Evolutionary conservation across 2,113 vertebrate genomes (phyloP).

Genomic region (Raja brachyura): DNA sequence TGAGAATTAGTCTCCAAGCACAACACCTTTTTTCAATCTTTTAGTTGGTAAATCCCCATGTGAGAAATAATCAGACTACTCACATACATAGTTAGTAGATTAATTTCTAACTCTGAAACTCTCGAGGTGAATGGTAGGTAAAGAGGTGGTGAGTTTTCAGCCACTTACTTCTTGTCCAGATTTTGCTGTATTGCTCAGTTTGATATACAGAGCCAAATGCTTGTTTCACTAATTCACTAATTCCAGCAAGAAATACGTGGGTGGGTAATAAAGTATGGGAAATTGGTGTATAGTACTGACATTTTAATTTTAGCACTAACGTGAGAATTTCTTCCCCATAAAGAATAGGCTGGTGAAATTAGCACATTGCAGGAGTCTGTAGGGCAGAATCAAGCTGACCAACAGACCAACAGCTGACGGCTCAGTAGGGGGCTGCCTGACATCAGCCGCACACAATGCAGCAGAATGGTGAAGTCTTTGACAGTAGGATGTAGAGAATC

Average conservation of each 20-base stretch:
- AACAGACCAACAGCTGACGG: too few relatives aligned
- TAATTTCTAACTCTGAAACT: constrained; percentile 24
- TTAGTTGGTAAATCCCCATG: background rate
- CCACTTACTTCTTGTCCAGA: constrained; percentile 10
- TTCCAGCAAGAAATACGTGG: background rate
- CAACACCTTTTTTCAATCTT: background rate
- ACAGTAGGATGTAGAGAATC: too few relatives aligned
- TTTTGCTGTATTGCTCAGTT: constrained; percentile 7
- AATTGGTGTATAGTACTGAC: background rate
- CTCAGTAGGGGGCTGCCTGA: too few relatives aligned
- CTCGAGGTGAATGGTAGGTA: background rate
- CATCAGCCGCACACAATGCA: too few relatives aligned
- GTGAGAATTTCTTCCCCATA: background rate
- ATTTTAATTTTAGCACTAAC: background rate
- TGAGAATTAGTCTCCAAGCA: background rate
- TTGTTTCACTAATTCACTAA: background rate
- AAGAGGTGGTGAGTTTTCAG: background rate
- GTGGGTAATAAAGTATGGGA: background rate
- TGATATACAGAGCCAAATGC: background rate
- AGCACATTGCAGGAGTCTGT: background rate
- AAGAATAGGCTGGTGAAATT: background rate
- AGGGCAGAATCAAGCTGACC: too few relatives aligned
- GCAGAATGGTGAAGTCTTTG: too few relatives aligned
- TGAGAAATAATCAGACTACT: constrained; percentile 9
- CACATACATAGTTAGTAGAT: background rate